Evolutionary conservation across 2,113 vertebrate species (phyloP).

Genomic region (Bufo bufo): DNA sequence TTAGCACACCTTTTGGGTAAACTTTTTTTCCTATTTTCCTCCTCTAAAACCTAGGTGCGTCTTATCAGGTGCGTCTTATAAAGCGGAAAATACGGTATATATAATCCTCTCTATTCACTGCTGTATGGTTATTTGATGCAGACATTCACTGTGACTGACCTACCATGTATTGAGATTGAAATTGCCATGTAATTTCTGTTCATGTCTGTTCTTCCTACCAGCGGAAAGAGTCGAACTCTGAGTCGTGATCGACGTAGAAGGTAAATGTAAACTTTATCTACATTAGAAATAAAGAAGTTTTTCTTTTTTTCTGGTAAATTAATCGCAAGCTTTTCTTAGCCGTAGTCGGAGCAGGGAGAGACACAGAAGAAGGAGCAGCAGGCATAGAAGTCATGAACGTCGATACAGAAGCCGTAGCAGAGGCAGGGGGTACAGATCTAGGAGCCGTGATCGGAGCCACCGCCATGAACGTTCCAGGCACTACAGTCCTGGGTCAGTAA

Average conservation of each 20-base stretch:
- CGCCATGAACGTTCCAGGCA: slow-evolving; percentile 59
- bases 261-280: slow-evolving; percentile 48
- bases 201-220: slow-evolving; percentile 6
- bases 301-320: not conserved
- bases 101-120: no score
- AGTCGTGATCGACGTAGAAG: slow-evolving; percentile 67
- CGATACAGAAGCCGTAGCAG: slow-evolving; percentile 62
- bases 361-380: slow-evolving; percentile 60
- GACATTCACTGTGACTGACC: not conserved
- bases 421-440: slow-evolving; percentile 37
- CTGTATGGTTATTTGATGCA: no score
- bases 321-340: not conserved
- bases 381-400: slow-evolving; percentile 62
- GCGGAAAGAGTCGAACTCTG: slow-evolving; percentile 65
- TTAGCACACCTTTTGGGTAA: no score
- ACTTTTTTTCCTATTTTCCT: no score
- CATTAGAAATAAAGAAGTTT: not conserved
- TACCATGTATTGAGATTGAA: not conserved
- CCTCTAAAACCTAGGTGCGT: no score
- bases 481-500: slow-evolving; percentile 56
- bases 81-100: no score
- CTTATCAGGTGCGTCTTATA: no score
- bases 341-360: slow-evolving; percentile 61
- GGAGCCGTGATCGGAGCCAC: slow-evolving; percentile 58
- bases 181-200: not conserved